Conservation (phyloP, 2,888 invertebrate genomes). For the Catocala fraxini region DNA sequence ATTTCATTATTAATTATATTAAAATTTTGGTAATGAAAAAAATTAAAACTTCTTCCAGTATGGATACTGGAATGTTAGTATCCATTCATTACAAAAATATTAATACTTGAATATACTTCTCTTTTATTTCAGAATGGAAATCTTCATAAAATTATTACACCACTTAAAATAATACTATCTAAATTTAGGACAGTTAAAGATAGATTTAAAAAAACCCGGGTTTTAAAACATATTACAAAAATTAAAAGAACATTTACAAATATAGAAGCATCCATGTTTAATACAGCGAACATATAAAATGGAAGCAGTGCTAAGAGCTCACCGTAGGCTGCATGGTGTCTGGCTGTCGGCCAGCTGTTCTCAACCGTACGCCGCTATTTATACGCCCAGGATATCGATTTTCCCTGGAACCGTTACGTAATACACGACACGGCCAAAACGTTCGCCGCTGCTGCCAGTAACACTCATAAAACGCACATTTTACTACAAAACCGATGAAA, state of each 20-base stretch:
- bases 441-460: slow-evolving; percentile 70
- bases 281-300: slow-evolving; percentile 22
- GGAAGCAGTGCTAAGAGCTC: slow-evolving; percentile 48
- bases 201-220: too few relatives aligned
- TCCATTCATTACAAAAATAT: too few relatives aligned
- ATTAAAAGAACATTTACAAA: neutral
- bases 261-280: slow-evolving; percentile 11
- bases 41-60: too few relatives aligned
- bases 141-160: too few relatives aligned
- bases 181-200: too few relatives aligned
- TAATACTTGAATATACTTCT: too few relatives aligned
- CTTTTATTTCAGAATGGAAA: too few relatives aligned
- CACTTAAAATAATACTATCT: too few relatives aligned
- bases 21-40: too few relatives aligned
- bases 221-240: neutral
- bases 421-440: slow-evolving; percentile 71
- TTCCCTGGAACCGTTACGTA: slow-evolving; percentile 84
- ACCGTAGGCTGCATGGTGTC: slow-evolving; percentile 82
- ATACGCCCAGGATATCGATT: slow-evolving; percentile 85
- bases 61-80: too few relatives aligned
- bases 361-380: slow-evolving; percentile 79
- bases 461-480: slow-evolving; percentile 69
- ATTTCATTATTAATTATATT: too few relatives aligned
- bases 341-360: slow-evolving; percentile 83
- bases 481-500: slow-evolving; percentile 48